These are phyloP conservation scores for Sebastes taczanowskii DNA, from an alignment of 2,797 vertebrate genomes.

Conservation along the genomic window DNA sequence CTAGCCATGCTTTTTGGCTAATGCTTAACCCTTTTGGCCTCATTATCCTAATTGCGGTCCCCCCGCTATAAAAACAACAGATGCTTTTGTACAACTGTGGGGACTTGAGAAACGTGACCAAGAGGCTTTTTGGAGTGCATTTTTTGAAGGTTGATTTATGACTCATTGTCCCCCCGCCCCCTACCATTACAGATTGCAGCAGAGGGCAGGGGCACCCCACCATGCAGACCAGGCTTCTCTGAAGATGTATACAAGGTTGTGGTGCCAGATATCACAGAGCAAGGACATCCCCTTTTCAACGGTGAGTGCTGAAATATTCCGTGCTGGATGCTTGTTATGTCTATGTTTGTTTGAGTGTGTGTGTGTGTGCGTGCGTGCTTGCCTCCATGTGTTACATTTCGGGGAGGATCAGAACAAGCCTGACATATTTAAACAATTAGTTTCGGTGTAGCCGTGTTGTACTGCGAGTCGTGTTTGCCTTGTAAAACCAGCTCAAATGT, in stretches of 20 bases:
- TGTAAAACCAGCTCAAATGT: constrained; percentile 73
- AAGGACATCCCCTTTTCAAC: constrained; percentile 92
- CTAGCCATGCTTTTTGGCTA: constrained; percentile 87
- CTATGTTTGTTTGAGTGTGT: constrained; percentile 32
- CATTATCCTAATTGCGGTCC: constrained; percentile 87
- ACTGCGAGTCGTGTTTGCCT: constrained; percentile 69
- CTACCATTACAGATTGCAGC: constrained; percentile 85
- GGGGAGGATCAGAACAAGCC: constrained; percentile 67
- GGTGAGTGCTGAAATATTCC: constrained; percentile 82
- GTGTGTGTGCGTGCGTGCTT: constrained; percentile 23
- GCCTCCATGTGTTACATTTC: constrained; percentile 59
- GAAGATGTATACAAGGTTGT: constrained; percentile 90
- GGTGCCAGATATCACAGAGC: constrained; percentile 84
- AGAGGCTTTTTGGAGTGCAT: constrained; percentile 76
- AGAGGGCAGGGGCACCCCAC: constrained; percentile 86
- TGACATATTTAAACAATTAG: constrained; percentile 82
- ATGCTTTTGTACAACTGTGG: constrained; percentile 83
- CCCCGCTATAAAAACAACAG: constrained; percentile 88
- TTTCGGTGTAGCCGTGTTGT: constrained; percentile 64
- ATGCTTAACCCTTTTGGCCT: constrained; percentile 96
- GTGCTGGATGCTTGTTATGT: constrained; percentile 74
- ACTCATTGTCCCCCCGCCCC: constrained; percentile 64
- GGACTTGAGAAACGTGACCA: constrained; percentile 83
- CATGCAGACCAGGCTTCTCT: constrained; percentile 94
- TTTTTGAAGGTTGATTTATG: constrained; percentile 74